Evolutionary conservation across 2,113 vertebrate genomes (phyloP), one percentile per base, ranked within the genome.

Genomic region (Paralichthys olivaceus): DNA sequence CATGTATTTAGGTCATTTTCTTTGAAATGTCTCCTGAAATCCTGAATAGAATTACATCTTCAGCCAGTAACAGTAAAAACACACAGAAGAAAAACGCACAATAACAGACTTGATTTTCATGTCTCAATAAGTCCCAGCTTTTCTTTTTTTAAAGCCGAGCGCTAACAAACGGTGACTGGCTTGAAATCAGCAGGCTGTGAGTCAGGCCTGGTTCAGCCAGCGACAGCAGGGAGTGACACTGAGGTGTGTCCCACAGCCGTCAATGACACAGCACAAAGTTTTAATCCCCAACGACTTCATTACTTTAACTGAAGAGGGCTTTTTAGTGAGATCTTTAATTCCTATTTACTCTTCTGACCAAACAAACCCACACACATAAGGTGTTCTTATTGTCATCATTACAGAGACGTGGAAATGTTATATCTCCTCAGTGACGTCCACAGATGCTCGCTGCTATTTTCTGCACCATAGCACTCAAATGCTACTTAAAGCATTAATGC

Each of bases 401-500:
- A 40, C 47, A 82, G 22, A 69, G 57, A 28, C 11, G 37, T 13
- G 1, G 13, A 68, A 55, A 77, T 32, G 28, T 77, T 77, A 74
- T 77, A 76, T 78, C 47, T 68, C 56, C 2, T 19, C 64, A 25
- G 49, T 84, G 61, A 72, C 23, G 40, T 75, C 19, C 40, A 29
- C 47, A 75, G 26, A 78, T 70, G 34, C 26, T 43, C 66, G 43
- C 12, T 81, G 53, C 79, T 85, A 85, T 88, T 90, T 71, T 83
- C 43, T 85, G 89, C 80, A 55, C 63, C 9, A 66, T 55, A 40
- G 37, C 60, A 76, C 74, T 85, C 72, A 81, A 49, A 68, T 34
- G 7, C 62, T 80, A 67, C 66, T 76, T 63, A 5, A 62, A 83
- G 72, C 75, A 60, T 73, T 69, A 66, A 83, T 43, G 66, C 64